These are phyloP conservation scores for Leptinotarsa tumamoca DNA, from an alignment of 2,888 invertebrate species.

Conservation along the genomic window DNA sequence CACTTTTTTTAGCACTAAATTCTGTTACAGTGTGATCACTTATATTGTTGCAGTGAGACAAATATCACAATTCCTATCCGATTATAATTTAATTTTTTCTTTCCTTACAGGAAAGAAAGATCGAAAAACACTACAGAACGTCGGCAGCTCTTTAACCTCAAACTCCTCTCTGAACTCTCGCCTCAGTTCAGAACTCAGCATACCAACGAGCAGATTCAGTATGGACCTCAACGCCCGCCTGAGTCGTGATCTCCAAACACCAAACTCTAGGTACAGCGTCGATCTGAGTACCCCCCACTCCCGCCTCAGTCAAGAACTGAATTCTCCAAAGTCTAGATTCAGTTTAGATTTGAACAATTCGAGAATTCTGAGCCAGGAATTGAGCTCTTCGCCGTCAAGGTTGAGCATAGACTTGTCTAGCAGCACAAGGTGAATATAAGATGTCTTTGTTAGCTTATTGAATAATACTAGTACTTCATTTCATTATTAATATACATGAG, in stretches of 20 bases:
- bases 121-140: slow-evolving; percentile 74
- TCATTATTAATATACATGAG: too few relatives aligned
- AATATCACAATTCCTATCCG: too few relatives aligned
- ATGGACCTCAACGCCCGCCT: slow-evolving; percentile 65
- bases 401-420: slow-evolving; percentile 61
- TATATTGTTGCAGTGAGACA: too few relatives aligned
- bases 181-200: slow-evolving; percentile 74
- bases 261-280: slow-evolving; percentile 76
- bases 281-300: slow-evolving; percentile 76
- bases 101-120: slow-evolving; percentile 67
- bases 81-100: too few relatives aligned
- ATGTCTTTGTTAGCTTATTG: too few relatives aligned
- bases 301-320: slow-evolving; percentile 69
- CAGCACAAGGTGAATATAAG: slow-evolving; percentile 45
- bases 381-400: slow-evolving; percentile 62
- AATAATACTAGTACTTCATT: too few relatives aligned
- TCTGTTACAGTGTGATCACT: too few relatives aligned
- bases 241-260: slow-evolving; percentile 71
- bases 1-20: too few relatives aligned
- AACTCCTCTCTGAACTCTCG: slow-evolving; percentile 73
- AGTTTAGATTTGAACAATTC: slow-evolving; percentile 73
- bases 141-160: slow-evolving; percentile 69
- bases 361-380: slow-evolving; percentile 60
- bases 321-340: slow-evolving; percentile 72
- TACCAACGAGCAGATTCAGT: slow-evolving; percentile 72